Conservation (phyloP, 2,888 invertebrate species). For the Argyra leucocephala region DNA sequence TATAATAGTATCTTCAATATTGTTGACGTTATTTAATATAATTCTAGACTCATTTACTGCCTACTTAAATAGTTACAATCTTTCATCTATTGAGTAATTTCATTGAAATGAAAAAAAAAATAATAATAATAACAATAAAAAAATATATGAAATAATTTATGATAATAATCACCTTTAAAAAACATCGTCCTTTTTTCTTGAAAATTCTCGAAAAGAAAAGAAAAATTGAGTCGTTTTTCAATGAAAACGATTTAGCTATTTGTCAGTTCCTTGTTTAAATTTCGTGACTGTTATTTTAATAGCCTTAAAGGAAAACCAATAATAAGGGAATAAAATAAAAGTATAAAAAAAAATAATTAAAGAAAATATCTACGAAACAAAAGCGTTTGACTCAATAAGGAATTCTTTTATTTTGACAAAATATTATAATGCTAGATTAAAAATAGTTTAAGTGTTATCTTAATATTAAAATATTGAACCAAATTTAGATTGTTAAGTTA, state of each 20-base stretch:
- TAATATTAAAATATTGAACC: too few relatives aligned
- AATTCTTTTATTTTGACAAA: too few relatives aligned
- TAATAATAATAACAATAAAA: background rate
- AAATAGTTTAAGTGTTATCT: too few relatives aligned
- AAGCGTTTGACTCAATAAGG: too few relatives aligned
- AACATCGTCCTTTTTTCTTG: background rate
- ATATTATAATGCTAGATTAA: too few relatives aligned
- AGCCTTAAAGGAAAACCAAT: too few relatives aligned
- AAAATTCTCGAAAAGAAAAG: too few relatives aligned
- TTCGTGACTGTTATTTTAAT: background rate
- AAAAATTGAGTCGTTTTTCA: background rate
- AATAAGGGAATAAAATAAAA: too few relatives aligned
- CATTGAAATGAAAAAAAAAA: background rate
- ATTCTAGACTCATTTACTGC: too few relatives aligned
- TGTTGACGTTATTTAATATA: background rate
- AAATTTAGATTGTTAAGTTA: too few relatives aligned
- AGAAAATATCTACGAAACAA: too few relatives aligned
- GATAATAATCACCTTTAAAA: background rate
- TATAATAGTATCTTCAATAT: background rate
- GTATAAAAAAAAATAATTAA: too few relatives aligned
- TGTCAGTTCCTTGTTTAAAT: background rate
- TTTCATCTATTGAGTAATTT: background rate
- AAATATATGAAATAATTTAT: background rate
- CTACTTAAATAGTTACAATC: background rate
- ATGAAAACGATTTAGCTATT: background rate